Conservation (phyloP, 2,797 vertebrate genomes). For the Sphaeramia orbicularis region DNA sequence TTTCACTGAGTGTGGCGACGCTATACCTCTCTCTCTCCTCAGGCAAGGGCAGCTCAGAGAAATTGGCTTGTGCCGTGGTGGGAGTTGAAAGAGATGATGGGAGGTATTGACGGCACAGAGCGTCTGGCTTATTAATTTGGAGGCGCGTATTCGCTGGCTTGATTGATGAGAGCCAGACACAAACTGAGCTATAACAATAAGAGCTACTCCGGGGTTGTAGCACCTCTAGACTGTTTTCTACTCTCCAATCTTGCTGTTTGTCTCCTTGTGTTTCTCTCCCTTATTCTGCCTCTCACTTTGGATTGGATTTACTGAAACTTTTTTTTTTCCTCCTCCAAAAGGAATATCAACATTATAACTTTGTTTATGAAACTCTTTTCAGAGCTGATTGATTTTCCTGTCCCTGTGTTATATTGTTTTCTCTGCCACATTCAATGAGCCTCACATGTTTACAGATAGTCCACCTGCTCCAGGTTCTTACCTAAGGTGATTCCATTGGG, state of each 20-base stretch:
- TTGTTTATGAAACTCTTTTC: slow-evolving; percentile 12
- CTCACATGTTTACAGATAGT: background rate
- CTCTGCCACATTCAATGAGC: background rate
- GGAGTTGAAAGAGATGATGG: slow-evolving; percentile 75
- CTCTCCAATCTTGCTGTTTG: slow-evolving; percentile 33
- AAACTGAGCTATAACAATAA: slow-evolving; percentile 71
- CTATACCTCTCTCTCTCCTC: slow-evolving; percentile 60
- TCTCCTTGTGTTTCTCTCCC: slow-evolving; percentile 33
- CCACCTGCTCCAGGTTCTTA: slow-evolving; percentile 71
- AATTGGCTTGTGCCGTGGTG: slow-evolving; percentile 64
- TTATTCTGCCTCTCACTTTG: slow-evolving; percentile 9
- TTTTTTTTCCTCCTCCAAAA: slow-evolving; percentile 24
- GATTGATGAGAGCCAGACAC: slow-evolving; percentile 78
- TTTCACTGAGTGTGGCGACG: slow-evolving; percentile 65
- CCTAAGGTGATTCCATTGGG: slow-evolving; percentile 97
- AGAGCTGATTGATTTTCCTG: slow-evolving; percentile 21
- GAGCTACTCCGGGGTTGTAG: slow-evolving; percentile 53
- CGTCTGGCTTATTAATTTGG: slow-evolving; percentile 75
- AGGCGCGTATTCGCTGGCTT: slow-evolving; percentile 53
- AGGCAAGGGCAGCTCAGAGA: slow-evolving; percentile 69
- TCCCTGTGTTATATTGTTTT: background rate
- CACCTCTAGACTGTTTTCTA: slow-evolving; percentile 46
- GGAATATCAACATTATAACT: slow-evolving; percentile 21
- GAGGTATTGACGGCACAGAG: slow-evolving; percentile 70
- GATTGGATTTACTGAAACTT: slow-evolving; percentile 6